A percentile compares a stretch with the other conserved stretches of the same genome.
Evolutionary conservation across 92 coral and sea anemone species (phyloP).

Genomic region (Porites rus): DNA sequence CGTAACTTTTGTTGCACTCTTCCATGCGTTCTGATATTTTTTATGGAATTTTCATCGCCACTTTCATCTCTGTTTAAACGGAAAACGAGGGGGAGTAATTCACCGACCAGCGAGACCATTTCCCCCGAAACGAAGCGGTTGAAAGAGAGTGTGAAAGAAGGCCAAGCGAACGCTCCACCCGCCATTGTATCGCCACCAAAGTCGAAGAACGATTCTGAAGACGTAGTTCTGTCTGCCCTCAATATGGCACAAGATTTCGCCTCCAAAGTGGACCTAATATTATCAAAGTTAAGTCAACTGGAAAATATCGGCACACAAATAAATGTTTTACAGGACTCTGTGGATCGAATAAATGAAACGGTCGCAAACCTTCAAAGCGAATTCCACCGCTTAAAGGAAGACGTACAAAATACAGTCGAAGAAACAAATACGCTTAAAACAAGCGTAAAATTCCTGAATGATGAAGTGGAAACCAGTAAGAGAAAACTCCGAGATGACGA

Average conservation of each 20-base stretch:
- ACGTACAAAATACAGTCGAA: neutral
- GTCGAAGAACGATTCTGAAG: slow-evolving; percentile 1
- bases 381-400: neutral
- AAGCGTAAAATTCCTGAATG: neutral
- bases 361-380: neutral
- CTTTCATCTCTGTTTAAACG: too few species aligned
- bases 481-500: neutral
- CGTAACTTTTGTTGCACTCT: too few species aligned
- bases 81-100: too few species aligned
- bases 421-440: neutral
- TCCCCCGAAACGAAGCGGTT: too few species aligned
- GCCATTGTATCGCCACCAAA: slow-evolving; percentile 2
- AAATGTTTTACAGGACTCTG: neutral
- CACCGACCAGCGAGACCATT: too few species aligned
- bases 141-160: too few species aligned
- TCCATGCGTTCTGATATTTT: too few species aligned
- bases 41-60: too few species aligned
- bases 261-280: slow-evolving; percentile 13
- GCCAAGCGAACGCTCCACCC: neutral
- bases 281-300: neutral
- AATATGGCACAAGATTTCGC: slow-evolving; percentile 18
- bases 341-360: neutral
- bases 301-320: neutral
- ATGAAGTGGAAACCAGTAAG: neutral
- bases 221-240: slow-evolving; percentile 3